Base-by-base conservation (phyloP, 2,113 vertebrate species). In the Patagioenas fasciata region DNA sequence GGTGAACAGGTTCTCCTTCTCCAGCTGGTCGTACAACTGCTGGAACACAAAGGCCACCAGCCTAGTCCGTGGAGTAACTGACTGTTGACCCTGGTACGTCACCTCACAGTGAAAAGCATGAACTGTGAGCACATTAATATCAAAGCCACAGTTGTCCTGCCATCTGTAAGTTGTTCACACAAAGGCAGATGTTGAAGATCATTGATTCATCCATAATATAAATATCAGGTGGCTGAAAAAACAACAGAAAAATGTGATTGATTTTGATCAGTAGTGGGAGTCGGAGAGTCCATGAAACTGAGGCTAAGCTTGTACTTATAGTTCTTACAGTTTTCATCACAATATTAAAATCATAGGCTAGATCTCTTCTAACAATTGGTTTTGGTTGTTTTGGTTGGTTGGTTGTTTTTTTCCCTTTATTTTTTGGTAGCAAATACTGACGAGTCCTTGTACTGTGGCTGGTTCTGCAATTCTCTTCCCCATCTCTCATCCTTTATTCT, bases 101-200 rank as follows among this genome's bases (percentile, higher is more conserved):
- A 2, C 34, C 44, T 83, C 50, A 8, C 15, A 4, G 32, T 64
- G 65, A 42, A 19, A 44, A 67, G 2, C 31, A 61, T 19, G 17
- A 29, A 10, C 31, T 54, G 3, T 19, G 47, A 72, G 34, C 12
- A 36, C 40, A 5, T 2, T 5, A n/a, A 5, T 19, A 34, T 66
- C 67, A 28, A 36, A 57, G 28, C 4, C n/a, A 53, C 11, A 7
- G 17, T 29, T 56, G 26, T 65, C 56, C 71, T 54, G n/a, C 15
- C 17, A 5, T 15, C 29, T 8, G 0, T 0, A 1, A 51, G 28
- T 12, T 62, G 15, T 7, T 62, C 42, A 24, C 32, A n/a, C 36
- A 31, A 31, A 36, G 6, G 4, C 34, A 40, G 51, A 24, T 60
- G 31, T 32, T 56, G 61, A 86, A 56, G 23, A 17, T 19, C 6